Conservation (phyloP, 2,888 invertebrate genomes). For the Crematogaster levior region DNA sequence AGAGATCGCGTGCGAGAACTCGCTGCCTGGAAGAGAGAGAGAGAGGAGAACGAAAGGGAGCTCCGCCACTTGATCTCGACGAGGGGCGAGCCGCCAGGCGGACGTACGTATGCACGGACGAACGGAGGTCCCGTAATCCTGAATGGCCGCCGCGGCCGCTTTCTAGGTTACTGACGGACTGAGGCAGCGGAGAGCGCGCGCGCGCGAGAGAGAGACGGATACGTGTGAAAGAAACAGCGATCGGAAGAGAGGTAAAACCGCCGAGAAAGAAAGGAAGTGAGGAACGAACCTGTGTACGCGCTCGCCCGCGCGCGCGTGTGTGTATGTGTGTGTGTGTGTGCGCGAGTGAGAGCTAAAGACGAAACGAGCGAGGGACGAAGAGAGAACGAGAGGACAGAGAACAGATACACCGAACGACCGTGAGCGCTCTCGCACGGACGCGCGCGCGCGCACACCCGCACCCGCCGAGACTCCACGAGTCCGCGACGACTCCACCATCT, state of each 20-base stretch:
- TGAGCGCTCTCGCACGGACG: slow-evolving; percentile 59
- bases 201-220: slow-evolving; percentile 16
- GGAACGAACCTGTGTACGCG: not conserved
- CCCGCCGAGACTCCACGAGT: slow-evolving; percentile 31
- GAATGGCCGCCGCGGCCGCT: slow-evolving; percentile 82
- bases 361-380: not conserved
- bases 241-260: slow-evolving; percentile 26
- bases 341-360: slow-evolving; percentile 21
- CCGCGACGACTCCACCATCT: slow-evolving; percentile 9
- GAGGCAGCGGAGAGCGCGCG: slow-evolving; percentile 68
- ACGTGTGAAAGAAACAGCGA: slow-evolving; percentile 17
- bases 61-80: slow-evolving; percentile 28
- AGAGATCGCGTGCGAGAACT: not conserved
- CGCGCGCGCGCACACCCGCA: slow-evolving; percentile 48
- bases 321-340: too few species aligned
- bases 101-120: slow-evolving; percentile 64
- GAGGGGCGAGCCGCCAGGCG: slow-evolving; percentile 62
- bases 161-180: slow-evolving; percentile 84
- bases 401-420: slow-evolving; percentile 52
- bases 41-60: not conserved
- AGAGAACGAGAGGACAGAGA: slow-evolving; percentile 31
- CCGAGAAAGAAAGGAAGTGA: slow-evolving; percentile 14
- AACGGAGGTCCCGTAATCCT: slow-evolving; percentile 78
- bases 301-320: too few species aligned
- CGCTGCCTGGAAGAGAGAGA: not conserved